These are phyloP conservation scores for Chrysina gloriosa DNA, from an alignment of 2,888 invertebrate species.

Conservation along the genomic window DNA sequence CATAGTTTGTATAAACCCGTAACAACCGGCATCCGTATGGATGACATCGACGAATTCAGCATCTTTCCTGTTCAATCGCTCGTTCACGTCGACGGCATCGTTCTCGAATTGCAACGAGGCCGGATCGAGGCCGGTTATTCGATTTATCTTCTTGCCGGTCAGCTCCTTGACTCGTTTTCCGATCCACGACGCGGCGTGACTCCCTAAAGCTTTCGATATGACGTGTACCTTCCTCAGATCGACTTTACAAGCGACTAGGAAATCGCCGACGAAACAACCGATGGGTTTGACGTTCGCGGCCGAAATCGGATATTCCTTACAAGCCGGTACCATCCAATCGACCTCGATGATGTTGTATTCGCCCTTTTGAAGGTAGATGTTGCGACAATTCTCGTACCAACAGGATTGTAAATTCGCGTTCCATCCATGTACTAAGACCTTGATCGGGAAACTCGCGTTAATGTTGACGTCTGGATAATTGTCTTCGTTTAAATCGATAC, in stretches of 20 bases:
- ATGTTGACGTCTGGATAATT: slow-evolving; percentile 38
- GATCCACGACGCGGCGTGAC: slow-evolving; percentile 58
- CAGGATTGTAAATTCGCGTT: slow-evolving; percentile 34
- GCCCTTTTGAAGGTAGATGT: slow-evolving; percentile 41
- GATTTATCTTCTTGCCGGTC: slow-evolving; percentile 45
- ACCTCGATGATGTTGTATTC: slow-evolving; percentile 38
- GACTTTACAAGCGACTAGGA: slow-evolving; percentile 46
- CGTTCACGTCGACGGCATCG: slow-evolving; percentile 54
- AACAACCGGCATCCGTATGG: slow-evolving; percentile 71
- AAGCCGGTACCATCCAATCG: slow-evolving; percentile 38
- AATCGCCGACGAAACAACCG: slow-evolving; percentile 53
- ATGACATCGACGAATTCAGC: slow-evolving; percentile 71
- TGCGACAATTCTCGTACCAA: slow-evolving; percentile 41
- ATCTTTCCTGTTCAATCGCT: slow-evolving; percentile 68
- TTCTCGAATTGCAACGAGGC: slow-evolving; percentile 71
- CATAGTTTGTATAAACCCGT: slow-evolving; percentile 58
- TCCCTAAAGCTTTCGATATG: slow-evolving; percentile 59
- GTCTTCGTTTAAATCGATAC: slow-evolving; percentile 48
- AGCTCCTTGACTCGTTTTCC: slow-evolving; percentile 50
- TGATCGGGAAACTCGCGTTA: slow-evolving; percentile 22
- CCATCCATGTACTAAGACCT: slow-evolving; percentile 45
- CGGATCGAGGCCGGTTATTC: slow-evolving; percentile 67
- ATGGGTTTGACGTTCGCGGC: slow-evolving; percentile 52
- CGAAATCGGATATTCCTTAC: slow-evolving; percentile 24
- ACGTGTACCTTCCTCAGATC: slow-evolving; percentile 52